phyloP scores from a whole-genome alignment of 2,113 vertebrate species.

The Sturnus vulgaris region DNA sequence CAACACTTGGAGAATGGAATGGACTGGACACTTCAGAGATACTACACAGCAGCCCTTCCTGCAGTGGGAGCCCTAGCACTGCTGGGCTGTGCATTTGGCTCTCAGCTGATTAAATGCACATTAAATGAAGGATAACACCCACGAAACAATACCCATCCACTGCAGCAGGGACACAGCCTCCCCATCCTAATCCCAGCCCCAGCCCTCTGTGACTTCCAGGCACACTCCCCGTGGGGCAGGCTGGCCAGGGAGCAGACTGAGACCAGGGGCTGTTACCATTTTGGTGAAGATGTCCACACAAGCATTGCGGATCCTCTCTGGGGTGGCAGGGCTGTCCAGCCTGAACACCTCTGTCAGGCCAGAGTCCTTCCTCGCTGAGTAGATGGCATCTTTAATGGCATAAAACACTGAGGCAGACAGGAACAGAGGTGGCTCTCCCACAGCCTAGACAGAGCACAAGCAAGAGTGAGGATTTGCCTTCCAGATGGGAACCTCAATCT shows the following conservation, averaged over 20 bases:
- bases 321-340: conserved; percentile 91
- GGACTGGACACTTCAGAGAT: background rate
- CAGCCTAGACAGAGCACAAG: conserved; percentile 74
- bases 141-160: background rate
- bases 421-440: conserved; percentile 94
- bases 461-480: background rate
- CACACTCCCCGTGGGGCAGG: background rate
- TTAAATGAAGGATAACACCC: background rate
- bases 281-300: conserved; percentile 88
- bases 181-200: background rate
- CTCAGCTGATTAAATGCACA: background rate
- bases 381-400: conserved; percentile 91
- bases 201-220: background rate
- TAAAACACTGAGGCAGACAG: conserved; percentile 90
- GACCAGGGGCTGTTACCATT: conserved; percentile 74
- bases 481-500: background rate
- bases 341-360: conserved; percentile 74
- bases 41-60: background rate
- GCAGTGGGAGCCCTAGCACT: background rate
- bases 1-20: background rate
- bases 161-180: background rate
- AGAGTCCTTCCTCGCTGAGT: conserved; percentile 69
- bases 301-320: conserved; percentile 89
- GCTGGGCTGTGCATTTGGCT: background rate
- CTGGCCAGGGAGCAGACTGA: background rate